Percentiles rank a stretch among this genome's conserved stretches.
These are phyloP conservation scores for Myotis brandtii DNA, from an alignment of 2,113 vertebrate genomes.

Conservation along the genomic window DNA sequence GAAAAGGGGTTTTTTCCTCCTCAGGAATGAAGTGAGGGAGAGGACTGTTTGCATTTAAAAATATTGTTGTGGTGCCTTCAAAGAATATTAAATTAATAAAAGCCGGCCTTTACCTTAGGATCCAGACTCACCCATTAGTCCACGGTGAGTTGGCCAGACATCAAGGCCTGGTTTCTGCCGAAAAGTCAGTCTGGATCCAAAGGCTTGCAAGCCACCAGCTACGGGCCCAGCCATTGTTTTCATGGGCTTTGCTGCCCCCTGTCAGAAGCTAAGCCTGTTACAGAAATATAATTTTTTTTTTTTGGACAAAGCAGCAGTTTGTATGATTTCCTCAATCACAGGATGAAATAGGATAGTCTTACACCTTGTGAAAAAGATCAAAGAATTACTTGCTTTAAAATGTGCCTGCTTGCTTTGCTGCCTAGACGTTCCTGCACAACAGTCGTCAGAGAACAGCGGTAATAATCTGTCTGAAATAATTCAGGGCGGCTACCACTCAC, in stretches of 20 bases:
- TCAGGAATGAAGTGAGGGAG: not conserved
- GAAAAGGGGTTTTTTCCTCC: not conserved
- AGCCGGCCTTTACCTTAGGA: not conserved
- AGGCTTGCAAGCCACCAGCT: not conserved
- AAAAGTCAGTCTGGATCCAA: not conserved
- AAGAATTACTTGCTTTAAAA: not conserved
- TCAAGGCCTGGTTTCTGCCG: not conserved
- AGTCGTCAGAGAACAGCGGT: not conserved
- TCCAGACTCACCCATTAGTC: not conserved
- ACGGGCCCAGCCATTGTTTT: not conserved
- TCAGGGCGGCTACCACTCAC: not conserved
- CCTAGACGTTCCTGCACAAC: not conserved
- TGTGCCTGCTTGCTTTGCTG: not conserved
- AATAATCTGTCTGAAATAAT: not conserved
- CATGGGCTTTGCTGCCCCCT: slow-evolving; percentile 49
- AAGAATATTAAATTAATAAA: slow-evolving; percentile 2
- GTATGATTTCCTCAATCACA: not conserved
- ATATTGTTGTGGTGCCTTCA: not conserved
- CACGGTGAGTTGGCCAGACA: not conserved
- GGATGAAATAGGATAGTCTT: not conserved
- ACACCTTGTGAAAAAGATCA: not conserved
- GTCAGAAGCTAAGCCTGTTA: not conserved
- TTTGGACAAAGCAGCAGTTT: not conserved
- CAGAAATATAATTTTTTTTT: not conserved
- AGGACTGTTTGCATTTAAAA: not conserved